Conservation (phyloP, 2,888 invertebrate genomes). For the Lochmaea crataegi region DNA sequence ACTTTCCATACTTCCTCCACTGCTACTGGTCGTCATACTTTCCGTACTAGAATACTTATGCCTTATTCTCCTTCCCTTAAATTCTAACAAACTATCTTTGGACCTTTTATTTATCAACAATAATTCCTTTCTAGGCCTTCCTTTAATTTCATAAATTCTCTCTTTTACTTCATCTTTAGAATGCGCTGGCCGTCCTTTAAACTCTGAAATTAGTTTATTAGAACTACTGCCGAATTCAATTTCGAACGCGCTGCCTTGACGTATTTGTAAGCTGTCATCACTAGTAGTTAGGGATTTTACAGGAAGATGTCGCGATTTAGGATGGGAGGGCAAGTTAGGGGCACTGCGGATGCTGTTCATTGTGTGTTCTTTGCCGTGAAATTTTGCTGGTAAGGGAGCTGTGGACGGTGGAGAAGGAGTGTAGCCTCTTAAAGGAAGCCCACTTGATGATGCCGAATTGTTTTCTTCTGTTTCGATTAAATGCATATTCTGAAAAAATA, state of each 20-base stretch:
- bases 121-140: conserved; percentile 71
- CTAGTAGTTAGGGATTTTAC: conserved; percentile 76
- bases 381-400: conserved; percentile 84
- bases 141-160: conserved; percentile 73
- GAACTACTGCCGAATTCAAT: conserved; percentile 58
- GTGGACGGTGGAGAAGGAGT: conserved; percentile 88
- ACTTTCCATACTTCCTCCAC: conserved; percentile 89
- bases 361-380: conserved; percentile 73
- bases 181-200: conserved; percentile 67
- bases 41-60: conserved; percentile 82
- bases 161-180: conserved; percentile 71
- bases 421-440: conserved; percentile 76
- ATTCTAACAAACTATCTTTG: conserved; percentile 64
- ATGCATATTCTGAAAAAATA: conserved; percentile 70
- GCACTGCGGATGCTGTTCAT: conserved; percentile 86
- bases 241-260: conserved; percentile 58
- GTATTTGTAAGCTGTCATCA: conserved; percentile 66
- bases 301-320: conserved; percentile 77
- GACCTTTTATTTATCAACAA: conserved; percentile 57
- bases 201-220: conserved; percentile 68
- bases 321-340: conserved; percentile 78
- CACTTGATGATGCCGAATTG: conserved; percentile 67
- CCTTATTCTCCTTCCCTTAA: conserved; percentile 74
- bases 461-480: conserved; percentile 69
- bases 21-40: conserved; percentile 89